These are phyloP conservation scores for Sebastes schlegelii DNA, from an alignment of 2,113 vertebrate species.

Conservation along the genomic window DNA sequence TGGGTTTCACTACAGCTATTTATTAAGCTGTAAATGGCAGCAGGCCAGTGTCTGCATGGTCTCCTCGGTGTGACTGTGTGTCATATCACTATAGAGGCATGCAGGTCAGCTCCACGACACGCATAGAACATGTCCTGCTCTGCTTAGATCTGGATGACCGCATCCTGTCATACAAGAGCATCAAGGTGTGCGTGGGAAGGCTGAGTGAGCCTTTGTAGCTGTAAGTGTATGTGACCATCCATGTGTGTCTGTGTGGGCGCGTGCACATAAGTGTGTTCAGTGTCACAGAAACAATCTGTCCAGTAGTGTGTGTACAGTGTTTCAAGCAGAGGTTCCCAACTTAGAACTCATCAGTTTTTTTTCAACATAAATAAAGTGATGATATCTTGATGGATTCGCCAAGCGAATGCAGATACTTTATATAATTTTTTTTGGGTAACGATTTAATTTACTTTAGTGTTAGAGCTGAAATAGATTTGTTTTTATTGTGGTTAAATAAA, in stretches of 20 bases:
- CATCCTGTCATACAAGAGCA: conserved; percentile 54
- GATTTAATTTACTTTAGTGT: too few relatives aligned
- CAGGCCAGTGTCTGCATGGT: conserved; percentile 41
- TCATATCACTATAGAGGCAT: conserved; percentile 65
- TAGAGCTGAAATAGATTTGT: too few relatives aligned
- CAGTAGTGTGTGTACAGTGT: neutral
- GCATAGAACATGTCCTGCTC: conserved; percentile 60
- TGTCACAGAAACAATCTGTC: conserved; percentile 28
- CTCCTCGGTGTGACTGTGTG: conserved; percentile 55
- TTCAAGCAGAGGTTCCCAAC: neutral
- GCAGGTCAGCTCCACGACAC: conserved; percentile 69
- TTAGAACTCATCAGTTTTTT: too few relatives aligned
- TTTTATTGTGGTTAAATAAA: too few relatives aligned
- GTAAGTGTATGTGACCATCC: neutral
- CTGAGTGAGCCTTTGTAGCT: conserved; percentile 10
- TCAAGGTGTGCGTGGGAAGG: conserved; percentile 42
- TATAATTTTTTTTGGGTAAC: too few relatives aligned
- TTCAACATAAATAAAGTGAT: too few relatives aligned
- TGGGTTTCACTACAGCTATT: conserved; percentile 46
- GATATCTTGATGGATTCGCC: too few relatives aligned
- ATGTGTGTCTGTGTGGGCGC: neutral
- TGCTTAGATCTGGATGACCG: conserved; percentile 72
- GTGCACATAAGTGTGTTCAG: neutral
- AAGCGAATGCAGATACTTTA: too few relatives aligned
- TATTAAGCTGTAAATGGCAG: conserved; percentile 55